Evolutionary conservation across 2,797 vertebrate genomes (phyloP).

Genomic region (Triplophysa bombifrons): DNA sequence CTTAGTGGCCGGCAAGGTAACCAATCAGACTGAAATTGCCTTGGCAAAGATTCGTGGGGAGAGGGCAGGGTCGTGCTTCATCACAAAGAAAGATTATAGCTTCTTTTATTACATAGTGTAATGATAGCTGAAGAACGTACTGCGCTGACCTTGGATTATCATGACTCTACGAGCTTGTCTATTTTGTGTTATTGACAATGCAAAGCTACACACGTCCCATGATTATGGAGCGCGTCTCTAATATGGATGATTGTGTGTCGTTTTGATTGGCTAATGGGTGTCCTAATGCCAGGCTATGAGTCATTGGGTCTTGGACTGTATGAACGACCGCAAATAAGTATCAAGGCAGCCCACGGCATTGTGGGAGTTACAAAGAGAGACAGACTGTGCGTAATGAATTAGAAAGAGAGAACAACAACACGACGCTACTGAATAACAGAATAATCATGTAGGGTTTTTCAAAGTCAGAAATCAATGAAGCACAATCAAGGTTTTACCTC

Average conservation of each 20-base stretch:
- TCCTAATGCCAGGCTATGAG: not conserved
- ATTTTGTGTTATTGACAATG: constrained; percentile 21
- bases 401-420: not conserved
- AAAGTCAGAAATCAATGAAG: constrained; percentile 35
- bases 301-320: constrained; percentile 5
- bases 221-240: not conserved
- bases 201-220: constrained; percentile 15
- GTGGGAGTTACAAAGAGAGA: not conserved
- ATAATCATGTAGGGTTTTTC: constrained; percentile 23
- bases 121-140: constrained; percentile 33
- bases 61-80: constrained; percentile 16
- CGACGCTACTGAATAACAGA: constrained; percentile 17
- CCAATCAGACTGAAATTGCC: constrained; percentile 41
- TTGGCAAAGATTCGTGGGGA: not conserved
- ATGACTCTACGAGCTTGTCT: not conserved
- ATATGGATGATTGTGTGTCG: not conserved
- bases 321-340: constrained; percentile 6
- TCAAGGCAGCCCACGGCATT: constrained; percentile 1
- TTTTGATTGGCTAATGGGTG: constrained; percentile 22
- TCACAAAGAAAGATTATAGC: constrained; percentile 41
- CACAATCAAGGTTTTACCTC: constrained; percentile 23
- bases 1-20: constrained; percentile 29
- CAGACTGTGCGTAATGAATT: not conserved
- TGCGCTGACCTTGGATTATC: constrained; percentile 26
- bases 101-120: constrained; percentile 25